phyloP scores from a whole-genome alignment of 2,797 vertebrate genomes.

The Xyrichtys novacula region DNA sequence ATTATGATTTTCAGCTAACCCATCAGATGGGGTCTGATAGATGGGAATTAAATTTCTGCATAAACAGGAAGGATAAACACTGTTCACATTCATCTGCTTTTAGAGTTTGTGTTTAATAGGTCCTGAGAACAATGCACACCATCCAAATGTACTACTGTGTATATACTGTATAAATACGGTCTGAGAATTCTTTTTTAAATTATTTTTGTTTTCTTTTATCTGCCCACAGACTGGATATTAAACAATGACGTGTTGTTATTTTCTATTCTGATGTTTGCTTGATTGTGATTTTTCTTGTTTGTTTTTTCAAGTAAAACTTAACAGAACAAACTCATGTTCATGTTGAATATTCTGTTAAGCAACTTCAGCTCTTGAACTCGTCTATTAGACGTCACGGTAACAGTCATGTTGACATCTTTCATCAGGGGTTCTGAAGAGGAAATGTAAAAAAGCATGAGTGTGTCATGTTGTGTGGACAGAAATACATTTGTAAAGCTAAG shows the following conservation, averaged over 20 bases:
- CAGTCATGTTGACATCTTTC: background rate
- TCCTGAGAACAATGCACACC: conserved; percentile 5
- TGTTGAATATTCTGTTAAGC: background rate
- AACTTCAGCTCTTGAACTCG: background rate
- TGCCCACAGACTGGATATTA: conserved; percentile 12
- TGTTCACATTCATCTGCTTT: background rate
- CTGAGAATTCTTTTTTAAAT: conserved; percentile 3
- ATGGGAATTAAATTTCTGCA: too few species aligned
- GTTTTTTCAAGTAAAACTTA: too few species aligned
- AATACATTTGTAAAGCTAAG: background rate
- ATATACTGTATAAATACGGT: background rate
- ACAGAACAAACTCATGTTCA: too few species aligned
- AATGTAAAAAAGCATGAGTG: background rate
- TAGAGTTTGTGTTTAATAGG: background rate
- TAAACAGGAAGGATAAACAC: too few species aligned
- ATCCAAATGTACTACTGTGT: background rate
- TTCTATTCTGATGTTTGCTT: too few species aligned
- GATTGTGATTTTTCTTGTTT: too few species aligned
- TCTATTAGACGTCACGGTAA: background rate
- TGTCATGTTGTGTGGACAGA: background rate
- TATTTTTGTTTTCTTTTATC: conserved; percentile 8
- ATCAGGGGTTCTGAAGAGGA: background rate
- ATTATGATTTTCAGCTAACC: too few species aligned
- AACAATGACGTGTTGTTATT: conserved; percentile 1
- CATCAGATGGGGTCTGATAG: too few species aligned